These are phyloP conservation scores for Alosa sapidissima DNA, from an alignment of 2,797 vertebrate species.

Conservation along the genomic window DNA sequence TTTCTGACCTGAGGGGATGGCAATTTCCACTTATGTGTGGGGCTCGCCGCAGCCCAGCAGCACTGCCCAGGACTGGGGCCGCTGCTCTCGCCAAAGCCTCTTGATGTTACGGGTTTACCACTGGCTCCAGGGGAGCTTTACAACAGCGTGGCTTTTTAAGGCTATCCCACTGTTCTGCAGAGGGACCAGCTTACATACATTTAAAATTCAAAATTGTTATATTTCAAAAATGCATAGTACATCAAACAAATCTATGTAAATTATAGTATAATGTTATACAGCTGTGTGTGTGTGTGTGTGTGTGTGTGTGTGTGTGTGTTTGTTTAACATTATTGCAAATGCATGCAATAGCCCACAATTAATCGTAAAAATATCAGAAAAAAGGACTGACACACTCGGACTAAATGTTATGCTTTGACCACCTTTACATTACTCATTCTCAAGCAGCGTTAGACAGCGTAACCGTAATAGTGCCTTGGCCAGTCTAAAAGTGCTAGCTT, in stretches of 20 bases:
- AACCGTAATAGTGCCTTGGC: too few species aligned
- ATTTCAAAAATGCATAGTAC: too few species aligned
- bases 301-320: too few species aligned
- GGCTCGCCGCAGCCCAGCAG: not conserved
- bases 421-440: too few species aligned
- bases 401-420: not conserved
- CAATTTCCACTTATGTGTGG: conserved; percentile 16
- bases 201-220: not conserved
- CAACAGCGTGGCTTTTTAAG: not conserved
- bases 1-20: not conserved
- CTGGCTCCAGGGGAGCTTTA: not conserved
- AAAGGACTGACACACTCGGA: not conserved
- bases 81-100: conserved; percentile 5
- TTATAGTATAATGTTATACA: not conserved
- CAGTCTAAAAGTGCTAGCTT: too few species aligned
- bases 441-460: too few species aligned
- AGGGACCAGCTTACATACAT: not conserved
- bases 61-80: not conserved
- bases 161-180: not conserved
- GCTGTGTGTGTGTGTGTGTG: too few species aligned
- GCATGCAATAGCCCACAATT: too few species aligned
- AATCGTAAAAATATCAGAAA: too few species aligned
- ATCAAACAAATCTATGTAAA: not conserved
- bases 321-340: too few species aligned
- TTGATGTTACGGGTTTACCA: conserved; percentile 19